Percentiles rank a stretch among this genome's conserved stretches.
Evolutionary conservation across 1,140 invertebrate species (phyloP).

Genomic region (Hyles vespertilio): DNA sequence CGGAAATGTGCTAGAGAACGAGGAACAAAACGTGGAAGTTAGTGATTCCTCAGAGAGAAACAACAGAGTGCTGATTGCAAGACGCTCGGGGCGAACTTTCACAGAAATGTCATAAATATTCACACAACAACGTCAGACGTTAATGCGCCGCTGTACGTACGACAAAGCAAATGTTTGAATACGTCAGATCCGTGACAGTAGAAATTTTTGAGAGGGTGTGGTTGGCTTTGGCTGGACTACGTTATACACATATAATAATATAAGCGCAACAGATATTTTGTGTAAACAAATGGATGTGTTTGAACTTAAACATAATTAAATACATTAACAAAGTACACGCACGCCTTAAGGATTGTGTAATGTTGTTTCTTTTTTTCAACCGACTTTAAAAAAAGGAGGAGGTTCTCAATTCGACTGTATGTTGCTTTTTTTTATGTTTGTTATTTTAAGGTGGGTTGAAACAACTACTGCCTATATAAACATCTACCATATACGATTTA

Average conservation of each 20-base stretch:
- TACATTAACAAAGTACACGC: too few relatives aligned
- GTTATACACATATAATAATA: neutral
- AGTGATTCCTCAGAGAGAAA: slow-evolving; percentile 1
- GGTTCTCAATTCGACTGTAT: too few relatives aligned
- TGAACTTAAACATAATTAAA: neutral
- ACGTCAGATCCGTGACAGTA: slow-evolving; percentile 33
- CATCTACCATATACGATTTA: too few relatives aligned
- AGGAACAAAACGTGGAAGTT: slow-evolving; percentile 2
- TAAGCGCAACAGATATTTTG: neutral
- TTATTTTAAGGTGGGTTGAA: too few relatives aligned
- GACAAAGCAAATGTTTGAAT: slow-evolving; percentile 43
- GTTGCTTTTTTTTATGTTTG: too few relatives aligned
- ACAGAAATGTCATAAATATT: slow-evolving; percentile 51
- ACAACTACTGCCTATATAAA: too few relatives aligned
- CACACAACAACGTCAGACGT: slow-evolving; percentile 24
- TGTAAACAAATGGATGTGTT: neutral
- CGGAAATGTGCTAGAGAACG: too few relatives aligned
- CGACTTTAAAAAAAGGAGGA: too few relatives aligned
- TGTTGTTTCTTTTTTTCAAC: too few relatives aligned
- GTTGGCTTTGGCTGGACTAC: neutral
- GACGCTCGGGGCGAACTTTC: slow-evolving; percentile 38
- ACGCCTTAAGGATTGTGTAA: too few relatives aligned
- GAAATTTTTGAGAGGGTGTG: slow-evolving; percentile 22
- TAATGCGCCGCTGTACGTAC: slow-evolving; percentile 9
- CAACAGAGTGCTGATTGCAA: slow-evolving; percentile 3